Percentiles rank a stretch among this genome's conserved stretches.
These are phyloP conservation scores for Ceratotherium simum DNA, from an alignment of 2,113 vertebrate genomes.

Conservation along the genomic window DNA sequence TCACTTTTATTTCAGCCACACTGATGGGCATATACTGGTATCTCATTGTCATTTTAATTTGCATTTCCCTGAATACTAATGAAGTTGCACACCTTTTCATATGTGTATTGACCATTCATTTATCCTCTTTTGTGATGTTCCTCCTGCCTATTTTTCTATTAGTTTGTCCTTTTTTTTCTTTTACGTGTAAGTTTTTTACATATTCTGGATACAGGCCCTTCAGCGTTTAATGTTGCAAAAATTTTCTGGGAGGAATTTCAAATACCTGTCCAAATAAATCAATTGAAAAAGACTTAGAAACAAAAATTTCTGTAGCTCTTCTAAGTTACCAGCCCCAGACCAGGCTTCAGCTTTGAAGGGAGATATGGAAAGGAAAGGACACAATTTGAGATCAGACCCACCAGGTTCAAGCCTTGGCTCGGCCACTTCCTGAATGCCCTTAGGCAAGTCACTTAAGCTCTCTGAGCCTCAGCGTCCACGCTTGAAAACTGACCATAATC, in stretches of 20 bases:
- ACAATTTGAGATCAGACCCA: background rate
- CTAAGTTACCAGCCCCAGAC: background rate
- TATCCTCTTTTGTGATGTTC: background rate
- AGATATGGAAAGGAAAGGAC: background rate
- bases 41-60: background rate
- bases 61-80: background rate
- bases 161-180: background rate
- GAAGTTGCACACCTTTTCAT: background rate
- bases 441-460: background rate
- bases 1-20: background rate
- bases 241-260: conserved; percentile 1
- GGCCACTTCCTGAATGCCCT: background rate
- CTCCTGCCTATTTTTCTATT: background rate
- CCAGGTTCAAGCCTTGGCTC: background rate
- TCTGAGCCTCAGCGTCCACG: background rate
- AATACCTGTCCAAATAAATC: background rate
- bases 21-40: background rate
- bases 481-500: background rate
- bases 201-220: background rate
- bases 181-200: background rate
- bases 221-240: background rate
- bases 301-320: background rate
- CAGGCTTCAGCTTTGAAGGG: background rate
- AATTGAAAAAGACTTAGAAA: background rate
- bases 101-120: background rate